These are phyloP conservation scores for Scaptomyza caliginosa DNA, from an alignment of 2,888 invertebrate genomes.

Conservation along the genomic window DNA sequence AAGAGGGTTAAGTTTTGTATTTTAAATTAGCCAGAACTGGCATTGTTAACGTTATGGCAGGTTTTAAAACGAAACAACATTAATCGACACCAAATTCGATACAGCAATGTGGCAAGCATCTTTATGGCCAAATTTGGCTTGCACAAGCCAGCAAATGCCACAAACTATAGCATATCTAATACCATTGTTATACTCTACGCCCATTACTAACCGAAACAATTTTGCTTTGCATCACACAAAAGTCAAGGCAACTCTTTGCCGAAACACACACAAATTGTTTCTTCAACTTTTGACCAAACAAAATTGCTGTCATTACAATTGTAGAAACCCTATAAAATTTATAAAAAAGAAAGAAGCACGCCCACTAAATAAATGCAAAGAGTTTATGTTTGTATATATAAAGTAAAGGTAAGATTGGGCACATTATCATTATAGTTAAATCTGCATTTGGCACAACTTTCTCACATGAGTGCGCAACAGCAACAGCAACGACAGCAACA, in stretches of 20 bases:
- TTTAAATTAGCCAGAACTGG: slow-evolving; percentile 18
- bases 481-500: slow-evolving; percentile 25
- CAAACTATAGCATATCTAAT: slow-evolving; percentile 34
- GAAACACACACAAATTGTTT: slow-evolving; percentile 18
- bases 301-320: slow-evolving; percentile 58
- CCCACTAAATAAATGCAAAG: slow-evolving; percentile 42
- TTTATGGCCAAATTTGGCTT: slow-evolving; percentile 3
- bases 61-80: no score
- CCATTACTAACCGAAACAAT: slow-evolving; percentile 1
- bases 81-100: slow-evolving; percentile 2
- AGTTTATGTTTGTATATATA: slow-evolving; percentile 12
- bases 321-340: slow-evolving; percentile 4
- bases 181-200: slow-evolving; percentile 26
- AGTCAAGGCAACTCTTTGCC: slow-evolving; percentile 35
- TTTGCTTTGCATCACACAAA: slow-evolving; percentile 8
- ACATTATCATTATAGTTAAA: slow-evolving; percentile 58
- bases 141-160: slow-evolving; percentile 18
- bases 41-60: background rate
- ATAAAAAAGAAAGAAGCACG: slow-evolving; percentile 21
- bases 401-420: slow-evolving; percentile 17
- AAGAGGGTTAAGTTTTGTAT: background rate
- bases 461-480: slow-evolving; percentile 62
- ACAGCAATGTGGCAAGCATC: slow-evolving; percentile 16
- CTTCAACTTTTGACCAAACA: slow-evolving; percentile 42
- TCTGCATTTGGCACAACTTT: slow-evolving; percentile 77